phyloP scores from a whole-genome alignment of 2,888 invertebrate genomes.

The Bimastos eiseni region DNA sequence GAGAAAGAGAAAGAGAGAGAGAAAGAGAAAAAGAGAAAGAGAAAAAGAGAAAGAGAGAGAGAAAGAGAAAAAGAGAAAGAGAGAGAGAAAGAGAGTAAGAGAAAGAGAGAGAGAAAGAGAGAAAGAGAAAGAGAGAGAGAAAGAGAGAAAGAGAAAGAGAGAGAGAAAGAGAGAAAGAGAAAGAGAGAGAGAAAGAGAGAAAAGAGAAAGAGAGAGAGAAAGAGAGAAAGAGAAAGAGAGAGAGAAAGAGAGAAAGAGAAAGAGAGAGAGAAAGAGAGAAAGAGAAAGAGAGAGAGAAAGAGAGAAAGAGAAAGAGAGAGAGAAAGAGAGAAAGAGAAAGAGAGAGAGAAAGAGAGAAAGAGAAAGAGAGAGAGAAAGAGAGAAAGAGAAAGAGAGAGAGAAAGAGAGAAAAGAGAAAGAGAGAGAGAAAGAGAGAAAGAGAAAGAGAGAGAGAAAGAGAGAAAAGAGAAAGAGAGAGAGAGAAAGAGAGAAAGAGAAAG shows the following conservation, averaged over 20 bases:
- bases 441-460: no score
- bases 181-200: not conserved
- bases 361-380: not conserved
- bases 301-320: not conserved
- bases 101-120: not conserved
- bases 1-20: no score
- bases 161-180: not conserved
- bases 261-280: not conserved
- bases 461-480: not conserved
- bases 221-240: not conserved
- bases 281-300: not conserved
- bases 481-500: not conserved
- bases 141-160: not conserved
- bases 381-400: not conserved
- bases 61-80: not conserved
- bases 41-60: not conserved
- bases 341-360: not conserved
- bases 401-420: no score
- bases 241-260: not conserved
- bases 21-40: not conserved
- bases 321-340: not conserved
- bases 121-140: not conserved
- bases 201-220: not conserved
- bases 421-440: no score
- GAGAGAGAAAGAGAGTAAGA: not conserved